A percentile compares a stretch with the other conserved stretches of the same genome.
Conservation (phyloP, 64 coral and sea anemone genomes). For the Porites australiensis region DNA sequence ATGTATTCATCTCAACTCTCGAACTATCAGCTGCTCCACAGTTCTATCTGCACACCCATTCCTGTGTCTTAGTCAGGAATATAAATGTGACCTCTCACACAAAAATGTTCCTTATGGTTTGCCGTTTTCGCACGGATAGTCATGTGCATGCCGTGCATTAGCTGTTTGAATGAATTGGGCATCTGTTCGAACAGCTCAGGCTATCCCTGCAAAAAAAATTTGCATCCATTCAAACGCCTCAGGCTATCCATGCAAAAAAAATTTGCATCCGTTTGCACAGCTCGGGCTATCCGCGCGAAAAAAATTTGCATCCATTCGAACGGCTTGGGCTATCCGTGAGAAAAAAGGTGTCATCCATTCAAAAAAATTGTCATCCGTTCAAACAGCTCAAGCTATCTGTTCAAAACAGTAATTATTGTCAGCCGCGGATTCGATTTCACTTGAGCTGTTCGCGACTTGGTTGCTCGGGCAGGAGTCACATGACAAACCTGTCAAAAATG, state of each 20-base stretch:
- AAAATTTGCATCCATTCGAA: too few relatives aligned
- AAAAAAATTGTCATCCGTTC: not conserved
- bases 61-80: not conserved
- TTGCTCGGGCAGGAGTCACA: not conserved
- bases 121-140: not conserved
- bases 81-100: not conserved
- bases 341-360: not conserved
- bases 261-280: too few relatives aligned
- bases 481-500: constrained; percentile 1
- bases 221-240: too few relatives aligned
- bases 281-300: too few relatives aligned
- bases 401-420: not conserved
- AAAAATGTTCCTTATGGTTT: too few relatives aligned
- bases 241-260: too few relatives aligned
- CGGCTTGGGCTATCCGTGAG: not conserved
- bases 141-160: too few relatives aligned
- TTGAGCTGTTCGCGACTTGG: not conserved
- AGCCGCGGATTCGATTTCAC: not conserved
- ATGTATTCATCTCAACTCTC: too few relatives aligned
- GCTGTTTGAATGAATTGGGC: not conserved
- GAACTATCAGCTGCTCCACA: too few relatives aligned
- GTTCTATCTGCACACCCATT: too few relatives aligned
- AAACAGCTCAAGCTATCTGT: not conserved
- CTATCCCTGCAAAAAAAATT: not conserved
- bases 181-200: not conserved